A percentile compares a stretch with the other conserved stretches of the same genome.
These are phyloP conservation scores for Hyla sarda DNA, from an alignment of 2,113 vertebrate species.

Conservation along the genomic window DNA sequence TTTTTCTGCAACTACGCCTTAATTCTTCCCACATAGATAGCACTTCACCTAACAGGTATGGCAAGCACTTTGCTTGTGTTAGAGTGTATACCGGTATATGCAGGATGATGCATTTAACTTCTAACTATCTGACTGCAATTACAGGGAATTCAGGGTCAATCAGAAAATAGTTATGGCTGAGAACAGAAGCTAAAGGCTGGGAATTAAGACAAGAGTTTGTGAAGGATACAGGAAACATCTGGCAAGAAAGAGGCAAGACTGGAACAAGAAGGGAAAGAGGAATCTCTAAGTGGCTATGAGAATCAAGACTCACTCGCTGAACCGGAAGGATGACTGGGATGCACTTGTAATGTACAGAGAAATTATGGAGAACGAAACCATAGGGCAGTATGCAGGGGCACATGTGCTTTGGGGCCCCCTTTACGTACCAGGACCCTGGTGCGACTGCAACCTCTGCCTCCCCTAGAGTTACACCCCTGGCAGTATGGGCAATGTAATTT, in stretches of 20 bases:
- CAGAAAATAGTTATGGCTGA: background rate
- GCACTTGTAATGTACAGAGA: background rate
- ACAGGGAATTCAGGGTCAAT: background rate
- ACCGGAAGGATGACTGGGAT: constrained; percentile 24
- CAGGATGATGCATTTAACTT: background rate
- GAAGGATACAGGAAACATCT: constrained; percentile 47
- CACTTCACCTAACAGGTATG: background rate
- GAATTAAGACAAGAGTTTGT: constrained; percentile 29
- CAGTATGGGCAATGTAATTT: background rate
- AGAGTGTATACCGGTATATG: background rate
- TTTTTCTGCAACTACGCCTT: background rate
- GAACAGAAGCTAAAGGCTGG: constrained; percentile 41
- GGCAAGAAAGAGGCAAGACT: constrained; percentile 22
- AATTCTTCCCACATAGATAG: background rate
- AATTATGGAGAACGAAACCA: background rate
- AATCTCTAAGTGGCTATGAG: constrained; percentile 28
- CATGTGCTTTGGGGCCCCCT: no score
- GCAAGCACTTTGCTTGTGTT: background rate
- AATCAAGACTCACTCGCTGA: background rate
- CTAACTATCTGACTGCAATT: background rate
- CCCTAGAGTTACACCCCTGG: no score
- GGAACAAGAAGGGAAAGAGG: constrained; percentile 16
- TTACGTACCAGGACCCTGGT: no score
- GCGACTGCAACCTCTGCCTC: no score
- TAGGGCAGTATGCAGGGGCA: background rate